phyloP scores from a whole-genome alignment of 2,797 vertebrate genomes.

The Enteromius anoplus region DNA sequence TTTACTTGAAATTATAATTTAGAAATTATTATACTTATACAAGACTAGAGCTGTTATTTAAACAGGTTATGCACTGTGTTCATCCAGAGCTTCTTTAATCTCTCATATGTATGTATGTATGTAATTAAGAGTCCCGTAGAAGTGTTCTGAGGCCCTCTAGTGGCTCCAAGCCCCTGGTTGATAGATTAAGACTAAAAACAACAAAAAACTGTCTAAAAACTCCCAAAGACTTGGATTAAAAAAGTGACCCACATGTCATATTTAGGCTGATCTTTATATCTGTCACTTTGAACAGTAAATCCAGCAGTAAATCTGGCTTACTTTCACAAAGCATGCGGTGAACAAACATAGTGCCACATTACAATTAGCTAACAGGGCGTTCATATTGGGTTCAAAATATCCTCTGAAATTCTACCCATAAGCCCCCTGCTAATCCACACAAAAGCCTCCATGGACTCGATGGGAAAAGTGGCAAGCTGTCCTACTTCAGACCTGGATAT shows the following conservation, averaged over 20 bases:
- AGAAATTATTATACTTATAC: too few relatives aligned
- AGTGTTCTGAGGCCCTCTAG: neutral
- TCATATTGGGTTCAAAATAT: conserved; percentile 43
- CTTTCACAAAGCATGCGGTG: neutral
- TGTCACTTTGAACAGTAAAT: neutral
- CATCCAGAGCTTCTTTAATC: neutral
- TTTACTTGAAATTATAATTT: too few relatives aligned
- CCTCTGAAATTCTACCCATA: conserved; percentile 40
- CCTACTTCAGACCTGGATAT: conserved; percentile 30
- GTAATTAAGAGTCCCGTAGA: neutral
- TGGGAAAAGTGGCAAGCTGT: conserved; percentile 21
- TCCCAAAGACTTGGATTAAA: too few relatives aligned
- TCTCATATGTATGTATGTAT: too few relatives aligned
- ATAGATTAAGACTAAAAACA: neutral
- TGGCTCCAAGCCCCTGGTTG: neutral
- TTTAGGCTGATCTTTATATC: neutral
- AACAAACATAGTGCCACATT: conserved; percentile 34
- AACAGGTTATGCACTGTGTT: too few relatives aligned
- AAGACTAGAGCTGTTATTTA: too few relatives aligned
- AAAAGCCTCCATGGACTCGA: conserved; percentile 24
- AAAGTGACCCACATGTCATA: neutral
- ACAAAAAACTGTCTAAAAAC: too few relatives aligned
- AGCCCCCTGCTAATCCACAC: conserved; percentile 47
- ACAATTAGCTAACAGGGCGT: conserved; percentile 22
- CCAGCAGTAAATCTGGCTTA: neutral